Base-by-base conservation (phyloP, 2,888 invertebrate genomes). In the Idaea aversata region DNA sequence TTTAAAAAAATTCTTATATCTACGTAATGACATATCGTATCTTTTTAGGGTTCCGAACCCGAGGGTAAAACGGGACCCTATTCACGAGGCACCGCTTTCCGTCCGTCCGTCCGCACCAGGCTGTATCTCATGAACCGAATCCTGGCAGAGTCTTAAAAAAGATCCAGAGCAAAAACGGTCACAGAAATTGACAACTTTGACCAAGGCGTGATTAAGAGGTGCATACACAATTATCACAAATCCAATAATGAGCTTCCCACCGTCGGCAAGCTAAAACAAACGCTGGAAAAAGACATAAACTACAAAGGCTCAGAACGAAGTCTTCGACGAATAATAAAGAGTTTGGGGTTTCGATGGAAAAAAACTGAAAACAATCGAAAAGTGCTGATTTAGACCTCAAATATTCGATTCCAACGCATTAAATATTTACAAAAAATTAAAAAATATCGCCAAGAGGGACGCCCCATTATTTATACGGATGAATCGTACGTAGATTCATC, bases 191-290 rank as follows among this genome's bases (percentile, higher is more conserved):
- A 79, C 38, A 72, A 64, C 47, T 80, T 79, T 62, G 75, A 78
- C 61, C 72, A 77, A 68, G 72, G 75, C 4, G 77, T 79, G 0
- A 77, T 81, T 16, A 80, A 70, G 3, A 75, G 77, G 25, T 75
- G 73, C 57, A 73, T 81, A 7, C 78, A 82, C 59, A 81, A 78
- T 67, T 81, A 74, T 61, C 79, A 82, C 63, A 10, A 63, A 5
- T 73, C 72, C 4, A 65, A 78, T 38, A 79, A 81, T 60, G 77
- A 78, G 62, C 64, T 80, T 1, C 76, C 75, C 0, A 76, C 79
- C 7, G 57, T 79, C 65, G 67, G 58, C 2, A 25, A 25, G 3
- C 25, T 25, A 25, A 25, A 25, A 25, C 1, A 25, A 3, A 25
- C 1, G 3, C 13, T 70, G 62, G 6, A 72, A 6, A 16, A 61